Evolutionary conservation across 2,888 invertebrate genomes (phyloP), one percentile per base, ranked within the genome.

Genomic region (Homarus gammarus): DNA sequence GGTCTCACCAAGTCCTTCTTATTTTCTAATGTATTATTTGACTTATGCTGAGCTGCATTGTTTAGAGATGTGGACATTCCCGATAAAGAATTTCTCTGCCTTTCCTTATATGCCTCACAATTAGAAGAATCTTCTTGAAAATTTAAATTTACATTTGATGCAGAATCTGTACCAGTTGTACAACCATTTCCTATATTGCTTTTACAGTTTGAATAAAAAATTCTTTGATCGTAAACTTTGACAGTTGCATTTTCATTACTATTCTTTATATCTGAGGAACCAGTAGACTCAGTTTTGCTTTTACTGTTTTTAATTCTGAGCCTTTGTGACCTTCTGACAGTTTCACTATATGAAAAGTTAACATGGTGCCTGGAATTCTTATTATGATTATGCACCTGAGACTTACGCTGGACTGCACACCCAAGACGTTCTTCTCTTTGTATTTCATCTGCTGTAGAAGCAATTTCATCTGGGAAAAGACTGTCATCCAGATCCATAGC

Each of bases 401-500:
- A 36, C 36, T 56, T 51, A 36, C 22, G 12, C 18, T 36, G 56
- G 72, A 33, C n/a, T 5, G 40, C 22, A 73, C 18, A 38, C 56
- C 44, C 70, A 31, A 36, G 49, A 31, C 49, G 70, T 82, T 27
- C 68, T 40, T n/a, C 38, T 82, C 27, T 82, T 10, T 22, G 38
- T 49, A 51, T 51, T 56, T 31, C n/a, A 27, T 40, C 40, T 49
- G 36, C 51, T 12, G 83, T 64, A 49, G 84, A 61, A 33, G 73
- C 36, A 75, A 56, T 51, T 49, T 78, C 78, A 68, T 31, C 73
- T 15, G 73, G 73, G 27, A 77, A 56, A 5, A 73, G 22, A 18
- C 73, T 61, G 36, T 82, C 75, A 82, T 75, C 31, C 22, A 87
- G 64, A 64, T 82, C 87, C 87, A 87, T 73, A 6, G 73, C 64